Evolutionary conservation across 2,888 invertebrate genomes (phyloP).

Genomic region (Pheosia gnoma): DNA sequence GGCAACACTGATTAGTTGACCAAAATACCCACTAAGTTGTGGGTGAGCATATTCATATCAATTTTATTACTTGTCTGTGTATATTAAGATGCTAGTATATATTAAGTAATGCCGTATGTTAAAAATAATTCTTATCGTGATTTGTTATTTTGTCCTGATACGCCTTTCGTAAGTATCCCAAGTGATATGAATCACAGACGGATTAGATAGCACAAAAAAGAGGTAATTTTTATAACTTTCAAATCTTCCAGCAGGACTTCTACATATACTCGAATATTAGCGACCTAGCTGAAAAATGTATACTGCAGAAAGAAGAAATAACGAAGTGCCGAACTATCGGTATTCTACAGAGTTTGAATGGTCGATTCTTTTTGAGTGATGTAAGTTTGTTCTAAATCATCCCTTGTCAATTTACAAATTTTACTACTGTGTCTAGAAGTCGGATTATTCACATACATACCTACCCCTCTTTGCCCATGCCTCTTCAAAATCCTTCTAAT

Average conservation of each 20-base stretch:
- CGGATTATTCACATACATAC: no score
- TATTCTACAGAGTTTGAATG: conserved; percentile 59
- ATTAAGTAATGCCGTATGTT: conserved; percentile 36
- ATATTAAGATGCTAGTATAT: no score
- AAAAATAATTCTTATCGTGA: conserved; percentile 46
- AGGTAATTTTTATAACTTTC: not conserved
- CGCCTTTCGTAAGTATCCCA: conserved; percentile 44
- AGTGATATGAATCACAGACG: no score
- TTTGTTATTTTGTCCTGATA: conserved; percentile 52
- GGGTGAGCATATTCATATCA: no score
- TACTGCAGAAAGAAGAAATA: conserved; percentile 36
- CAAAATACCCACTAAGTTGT: no score
- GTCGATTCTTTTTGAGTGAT: conserved; percentile 58
- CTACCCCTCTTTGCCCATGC: no score
- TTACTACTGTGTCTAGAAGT: no score
- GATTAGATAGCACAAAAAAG: no score
- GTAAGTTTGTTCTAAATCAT: conserved; percentile 44
- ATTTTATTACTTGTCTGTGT: no score
- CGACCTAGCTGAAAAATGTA: conserved; percentile 45
- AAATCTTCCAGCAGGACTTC: conserved; percentile 57
- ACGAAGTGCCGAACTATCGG: conserved; percentile 65
- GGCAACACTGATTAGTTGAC: no score
- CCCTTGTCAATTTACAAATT: no score
- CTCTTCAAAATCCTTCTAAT: not conserved
- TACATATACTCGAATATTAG: conserved; percentile 51